Conservation (phyloP, 2,113 vertebrate species). For the Zeus faber region DNA sequence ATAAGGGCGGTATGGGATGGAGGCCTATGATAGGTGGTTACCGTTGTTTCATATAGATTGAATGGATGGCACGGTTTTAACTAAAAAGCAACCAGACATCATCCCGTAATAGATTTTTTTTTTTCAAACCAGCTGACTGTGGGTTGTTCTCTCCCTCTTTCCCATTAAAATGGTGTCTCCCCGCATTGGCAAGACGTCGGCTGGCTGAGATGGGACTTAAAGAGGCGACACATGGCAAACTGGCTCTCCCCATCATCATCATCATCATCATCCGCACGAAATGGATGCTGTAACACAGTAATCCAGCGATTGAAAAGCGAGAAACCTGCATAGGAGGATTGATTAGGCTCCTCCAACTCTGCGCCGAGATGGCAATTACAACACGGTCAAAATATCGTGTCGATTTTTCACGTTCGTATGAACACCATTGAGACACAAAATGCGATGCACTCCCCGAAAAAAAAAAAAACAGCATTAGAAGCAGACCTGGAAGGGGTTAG, state of each 20-base stretch:
- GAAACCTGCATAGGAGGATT: not conserved
- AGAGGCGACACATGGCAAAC: not conserved
- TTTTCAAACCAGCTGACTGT: not conserved
- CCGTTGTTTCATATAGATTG: constrained; percentile 8
- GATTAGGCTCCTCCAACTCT: not conserved
- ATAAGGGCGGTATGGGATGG: too few relatives aligned
- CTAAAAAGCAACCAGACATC: constrained; percentile 4
- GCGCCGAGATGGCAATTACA: not conserved
- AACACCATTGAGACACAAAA: too few relatives aligned
- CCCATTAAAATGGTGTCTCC: too few relatives aligned
- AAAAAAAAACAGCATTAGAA: too few relatives aligned
- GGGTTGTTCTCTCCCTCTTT: not conserved
- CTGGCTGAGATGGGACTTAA: not conserved
- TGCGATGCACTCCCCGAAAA: too few relatives aligned
- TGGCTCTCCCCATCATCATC: not conserved
- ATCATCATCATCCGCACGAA: not conserved
- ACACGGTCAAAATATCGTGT: not conserved
- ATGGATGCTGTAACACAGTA: not conserved
- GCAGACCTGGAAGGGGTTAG: not conserved
- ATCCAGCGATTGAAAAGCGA: not conserved
- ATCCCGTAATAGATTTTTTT: too few relatives aligned
- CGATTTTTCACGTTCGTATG: not conserved
- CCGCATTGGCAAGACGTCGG: not conserved
- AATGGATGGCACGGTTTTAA: constrained; percentile 20
- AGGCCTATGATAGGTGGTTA: constrained; percentile 29